Base-by-base conservation (phyloP, 2,888 invertebrate species). In the Uropetala carovei region DNA sequence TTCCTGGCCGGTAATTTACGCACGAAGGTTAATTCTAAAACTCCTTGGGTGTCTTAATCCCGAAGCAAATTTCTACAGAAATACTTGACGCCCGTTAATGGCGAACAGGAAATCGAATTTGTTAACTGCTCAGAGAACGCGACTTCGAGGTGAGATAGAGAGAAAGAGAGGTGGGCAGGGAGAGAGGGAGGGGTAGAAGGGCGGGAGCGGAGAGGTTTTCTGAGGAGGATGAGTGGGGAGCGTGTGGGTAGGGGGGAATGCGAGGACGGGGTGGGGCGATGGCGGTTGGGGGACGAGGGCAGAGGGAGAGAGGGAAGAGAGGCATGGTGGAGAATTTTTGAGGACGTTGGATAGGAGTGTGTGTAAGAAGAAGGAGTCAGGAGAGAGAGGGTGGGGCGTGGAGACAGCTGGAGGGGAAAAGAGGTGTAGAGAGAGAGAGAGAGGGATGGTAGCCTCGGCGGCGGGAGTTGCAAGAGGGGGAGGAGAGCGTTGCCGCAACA, bases 251-350 rank as follows among this genome's bases (percentile, higher is more conserved):
- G 68, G 89, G 68, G 89, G 64, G 89, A 75, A 75, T 27, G 75
- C 43, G 89, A 68, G 89, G 89, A 64, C 89, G 59, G 14, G 83
- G 83, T 57, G 89, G 89, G 89, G 30, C 60, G 64, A 60, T 30
- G 89, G 89, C 89, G 89, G 64, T 64, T 30, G 30, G 89, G 89
- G 86, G 60, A 60, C 86, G 18, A 59, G 86, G 89, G 89, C 64
- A 64, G 64, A n/a, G 56, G 56, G 83, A 83, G 57, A 83, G 57
- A 83, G 89, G 30, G 30, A 75, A 68, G 68, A 85, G 86, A 86
- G 60, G 89, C 64, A 27, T 89, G 89, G 89, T 64, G 89, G 64
- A 89, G 89, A 89, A 89, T 89, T 89, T 89, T 89, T 68, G 89
- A 68, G 89, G 68, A 89, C 89, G 89, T 68, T 18, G 4, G 68